Conservation (phyloP, 2,888 invertebrate genomes). For the Phortica okadai region DNA sequence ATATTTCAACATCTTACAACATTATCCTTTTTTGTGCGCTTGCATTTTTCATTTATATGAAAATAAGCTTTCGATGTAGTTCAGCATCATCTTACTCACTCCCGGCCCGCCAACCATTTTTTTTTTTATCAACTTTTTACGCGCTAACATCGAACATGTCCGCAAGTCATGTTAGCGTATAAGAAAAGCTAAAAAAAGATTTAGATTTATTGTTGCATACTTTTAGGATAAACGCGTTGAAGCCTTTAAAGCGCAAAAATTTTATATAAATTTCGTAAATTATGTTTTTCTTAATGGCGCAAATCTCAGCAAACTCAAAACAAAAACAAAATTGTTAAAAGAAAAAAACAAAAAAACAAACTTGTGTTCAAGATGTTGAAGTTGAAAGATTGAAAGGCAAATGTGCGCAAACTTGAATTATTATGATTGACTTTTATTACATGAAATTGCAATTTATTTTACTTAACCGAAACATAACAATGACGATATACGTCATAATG, state of each 20-base stretch:
- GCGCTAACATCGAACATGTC: neutral
- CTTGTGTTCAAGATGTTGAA: neutral
- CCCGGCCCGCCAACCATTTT: neutral
- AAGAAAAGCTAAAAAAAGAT: neutral
- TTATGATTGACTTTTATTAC: slow-evolving; percentile 72
- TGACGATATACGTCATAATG: slow-evolving; percentile 49
- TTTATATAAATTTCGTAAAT: neutral
- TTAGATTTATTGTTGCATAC: slow-evolving; percentile 24
- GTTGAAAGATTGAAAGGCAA: neutral
- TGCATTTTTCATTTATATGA: slow-evolving; percentile 8
- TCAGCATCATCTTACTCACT: neutral
- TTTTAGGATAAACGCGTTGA: neutral
- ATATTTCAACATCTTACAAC: slow-evolving; percentile 45
- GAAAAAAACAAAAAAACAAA: neutral
- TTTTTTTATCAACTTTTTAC: neutral
- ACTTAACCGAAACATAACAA: slow-evolving; percentile 53
- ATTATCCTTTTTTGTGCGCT: slow-evolving; percentile 5
- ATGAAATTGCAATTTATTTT: slow-evolving; percentile 69
- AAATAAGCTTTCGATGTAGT: slow-evolving; percentile 1
- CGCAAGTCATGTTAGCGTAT: neutral
- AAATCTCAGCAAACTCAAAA: slow-evolving; percentile 1
- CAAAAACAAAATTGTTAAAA: neutral
- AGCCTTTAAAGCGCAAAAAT: neutral
- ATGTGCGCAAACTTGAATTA: slow-evolving; percentile 62
- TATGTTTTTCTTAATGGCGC: neutral